Percentiles rank a stretch among this genome's conserved stretches.
Conservation (phyloP, 1,140 invertebrate species). For the Muscidifurax raptorellus region DNA sequence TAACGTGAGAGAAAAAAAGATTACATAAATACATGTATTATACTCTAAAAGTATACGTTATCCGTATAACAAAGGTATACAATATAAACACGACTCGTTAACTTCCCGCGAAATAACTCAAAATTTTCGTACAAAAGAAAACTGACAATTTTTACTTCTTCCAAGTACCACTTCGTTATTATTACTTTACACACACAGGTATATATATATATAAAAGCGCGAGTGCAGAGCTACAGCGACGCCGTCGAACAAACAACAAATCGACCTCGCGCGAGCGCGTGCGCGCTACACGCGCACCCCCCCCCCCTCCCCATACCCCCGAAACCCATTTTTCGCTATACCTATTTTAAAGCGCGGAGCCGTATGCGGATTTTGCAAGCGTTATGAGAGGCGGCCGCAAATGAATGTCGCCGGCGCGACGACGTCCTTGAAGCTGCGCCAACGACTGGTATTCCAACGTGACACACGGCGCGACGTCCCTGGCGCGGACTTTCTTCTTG, state of each 20-base stretch:
- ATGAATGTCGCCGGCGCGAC: conserved; percentile 9
- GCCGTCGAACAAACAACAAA: not conserved
- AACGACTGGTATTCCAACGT: conserved; percentile 10
- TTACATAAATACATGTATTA: conserved; percentile 16
- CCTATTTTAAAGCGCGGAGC: not conserved
- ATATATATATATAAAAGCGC: not conserved
- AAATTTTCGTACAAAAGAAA: not conserved
- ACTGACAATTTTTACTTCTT: not conserved
- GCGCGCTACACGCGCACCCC: not conserved
- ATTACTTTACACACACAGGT: not conserved
- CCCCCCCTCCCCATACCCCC: not conserved
- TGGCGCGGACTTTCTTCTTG: conserved; percentile 20
- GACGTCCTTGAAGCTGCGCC: conserved; percentile 39
- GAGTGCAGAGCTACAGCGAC: not conserved
- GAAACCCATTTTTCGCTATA: not conserved
- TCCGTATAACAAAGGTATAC: not conserved
- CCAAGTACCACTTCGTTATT: not conserved
- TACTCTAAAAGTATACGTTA: not conserved
- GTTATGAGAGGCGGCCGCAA: not conserved
- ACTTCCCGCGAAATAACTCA: not conserved
- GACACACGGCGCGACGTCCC: not conserved
- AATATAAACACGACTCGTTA: not conserved
- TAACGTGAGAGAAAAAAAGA: conserved; percentile 4
- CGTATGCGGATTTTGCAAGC: conserved; percentile 16
- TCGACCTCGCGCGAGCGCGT: not conserved